A percentile compares a stretch with the other conserved stretches of the same genome.
Evolutionary conservation across 2,888 invertebrate species (phyloP).

Genomic region (Candidula unifasciata): DNA sequence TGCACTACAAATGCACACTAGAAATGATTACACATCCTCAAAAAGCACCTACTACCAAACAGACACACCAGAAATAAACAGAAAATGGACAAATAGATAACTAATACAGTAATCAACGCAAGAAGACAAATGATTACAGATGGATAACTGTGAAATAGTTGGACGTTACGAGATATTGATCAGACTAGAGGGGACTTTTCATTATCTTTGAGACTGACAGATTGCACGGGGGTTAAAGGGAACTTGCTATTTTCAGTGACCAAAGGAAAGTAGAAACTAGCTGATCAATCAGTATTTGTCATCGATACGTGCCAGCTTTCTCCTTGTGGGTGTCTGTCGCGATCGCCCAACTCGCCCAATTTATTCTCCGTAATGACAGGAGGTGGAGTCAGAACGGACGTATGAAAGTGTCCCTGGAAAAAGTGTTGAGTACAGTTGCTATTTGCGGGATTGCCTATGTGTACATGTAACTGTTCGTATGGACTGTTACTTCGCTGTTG

Average conservation of each 20-base stretch:
- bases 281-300: slow-evolving; percentile 37
- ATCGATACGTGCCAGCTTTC: slow-evolving; percentile 4
- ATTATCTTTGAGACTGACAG: slow-evolving; percentile 33
- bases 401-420: no score
- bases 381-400: neutral
- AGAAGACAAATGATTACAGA: slow-evolving; percentile 13
- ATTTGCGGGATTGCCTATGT: no score
- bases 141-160: slow-evolving; percentile 13
- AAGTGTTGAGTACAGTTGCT: no score
- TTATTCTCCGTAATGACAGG: slow-evolving; percentile 7
- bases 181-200: neutral
- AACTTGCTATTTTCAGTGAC: slow-evolving; percentile 32
- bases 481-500: no score
- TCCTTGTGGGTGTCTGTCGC: neutral
- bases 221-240: slow-evolving; percentile 28
- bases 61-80: neutral
- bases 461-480: no score
- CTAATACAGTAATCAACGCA: slow-evolving; percentile 4
- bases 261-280: slow-evolving; percentile 27
- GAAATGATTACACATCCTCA: no score
- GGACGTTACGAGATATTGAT: neutral
- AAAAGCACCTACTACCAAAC: neutral
- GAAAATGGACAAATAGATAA: neutral
- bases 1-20: no score
- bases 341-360: neutral